Percentiles rank a stretch among this genome's conserved stretches.
Evolutionary conservation across 2,113 vertebrate species (phyloP).

Genomic region (Campylomormyrus tamandua): DNA sequence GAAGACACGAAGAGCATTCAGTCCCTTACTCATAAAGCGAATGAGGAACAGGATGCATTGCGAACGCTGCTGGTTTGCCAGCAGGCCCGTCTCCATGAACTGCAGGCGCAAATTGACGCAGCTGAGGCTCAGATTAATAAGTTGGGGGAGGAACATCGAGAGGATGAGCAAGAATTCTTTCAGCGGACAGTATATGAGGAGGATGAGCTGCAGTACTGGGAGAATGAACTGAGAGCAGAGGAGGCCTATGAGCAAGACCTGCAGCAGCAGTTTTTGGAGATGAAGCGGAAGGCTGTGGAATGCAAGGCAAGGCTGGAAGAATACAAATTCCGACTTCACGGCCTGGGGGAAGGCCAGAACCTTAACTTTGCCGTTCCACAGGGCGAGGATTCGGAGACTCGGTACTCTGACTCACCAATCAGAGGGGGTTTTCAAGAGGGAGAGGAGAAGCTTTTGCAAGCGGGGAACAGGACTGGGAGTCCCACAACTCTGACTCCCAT

Average conservation of each 20-base stretch:
- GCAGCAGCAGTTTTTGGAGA: slow-evolving; percentile 55
- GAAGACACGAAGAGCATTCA: slow-evolving; percentile 30
- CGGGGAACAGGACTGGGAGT: slow-evolving; percentile 20
- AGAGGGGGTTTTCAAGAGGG: neutral
- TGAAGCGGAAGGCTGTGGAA: slow-evolving; percentile 47
- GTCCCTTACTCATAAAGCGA: neutral
- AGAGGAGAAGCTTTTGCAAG: neutral
- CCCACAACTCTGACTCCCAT: slow-evolving; percentile 40
- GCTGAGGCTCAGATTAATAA: slow-evolving; percentile 46
- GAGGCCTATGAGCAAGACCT: slow-evolving; percentile 52
- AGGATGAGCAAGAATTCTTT: slow-evolving; percentile 24
- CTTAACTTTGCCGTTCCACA: neutral
- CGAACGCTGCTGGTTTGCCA: slow-evolving; percentile 48
- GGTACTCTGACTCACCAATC: neutral
- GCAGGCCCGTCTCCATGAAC: slow-evolving; percentile 43
- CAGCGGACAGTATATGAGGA: slow-evolving; percentile 29
- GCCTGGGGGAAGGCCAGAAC: slow-evolving; percentile 25
- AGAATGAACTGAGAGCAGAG: slow-evolving; percentile 61
- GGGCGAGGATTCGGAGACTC: neutral
- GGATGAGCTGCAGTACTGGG: slow-evolving; percentile 60
- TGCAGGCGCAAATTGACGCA: slow-evolving; percentile 39
- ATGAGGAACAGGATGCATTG: slow-evolving; percentile 18
- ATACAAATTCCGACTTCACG: slow-evolving; percentile 40
- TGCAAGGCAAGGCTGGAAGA: slow-evolving; percentile 58
- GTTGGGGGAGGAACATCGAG: slow-evolving; percentile 42